These are phyloP conservation scores for Meandrina meandrites DNA, from an alignment of 92 coral and sea anemone genomes.

Conservation along the genomic window DNA sequence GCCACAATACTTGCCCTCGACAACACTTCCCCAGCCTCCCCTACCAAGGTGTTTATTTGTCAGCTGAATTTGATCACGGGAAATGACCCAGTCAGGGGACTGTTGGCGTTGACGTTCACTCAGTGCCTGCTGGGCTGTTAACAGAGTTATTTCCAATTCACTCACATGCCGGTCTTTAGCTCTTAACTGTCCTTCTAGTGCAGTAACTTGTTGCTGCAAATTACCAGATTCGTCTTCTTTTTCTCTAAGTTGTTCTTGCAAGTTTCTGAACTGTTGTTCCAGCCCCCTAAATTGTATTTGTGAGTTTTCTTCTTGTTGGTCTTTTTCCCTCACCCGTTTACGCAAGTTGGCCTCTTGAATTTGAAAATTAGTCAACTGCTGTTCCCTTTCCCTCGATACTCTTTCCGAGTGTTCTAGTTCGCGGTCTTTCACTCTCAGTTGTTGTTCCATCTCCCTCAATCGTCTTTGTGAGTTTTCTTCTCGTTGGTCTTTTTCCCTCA, in stretches of 20 bases:
- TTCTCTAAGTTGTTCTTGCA: background rate
- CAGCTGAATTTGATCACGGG: conserved; percentile 54
- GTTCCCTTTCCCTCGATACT: too few relatives aligned
- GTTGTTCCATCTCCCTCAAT: conserved; percentile 3
- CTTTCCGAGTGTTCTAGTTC: background rate
- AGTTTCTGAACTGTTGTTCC: too few relatives aligned
- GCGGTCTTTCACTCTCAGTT: conserved; percentile 15
- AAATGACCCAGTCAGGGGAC: conserved; percentile 60
- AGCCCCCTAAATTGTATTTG: conserved; percentile 10
- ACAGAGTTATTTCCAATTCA: conserved; percentile 27
- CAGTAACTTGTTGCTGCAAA: too few relatives aligned
- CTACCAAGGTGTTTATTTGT: conserved; percentile 23
- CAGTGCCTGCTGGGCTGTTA: conserved; percentile 38
- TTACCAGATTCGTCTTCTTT: too few relatives aligned
- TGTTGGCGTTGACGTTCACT: conserved; percentile 30
- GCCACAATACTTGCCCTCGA: conserved; percentile 17
- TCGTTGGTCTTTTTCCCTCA: too few relatives aligned
- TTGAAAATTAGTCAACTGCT: background rate
- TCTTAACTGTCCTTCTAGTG: too few relatives aligned
- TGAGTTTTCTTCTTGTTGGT: too few relatives aligned
- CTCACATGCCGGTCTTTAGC: too few relatives aligned
- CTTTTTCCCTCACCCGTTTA: conserved; percentile 22
- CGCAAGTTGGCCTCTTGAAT: background rate
- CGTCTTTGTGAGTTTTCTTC: background rate
- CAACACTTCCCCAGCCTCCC: conserved; percentile 30